Conservation (phyloP, 2,113 vertebrate genomes). For the Rostratula benghalensis region DNA sequence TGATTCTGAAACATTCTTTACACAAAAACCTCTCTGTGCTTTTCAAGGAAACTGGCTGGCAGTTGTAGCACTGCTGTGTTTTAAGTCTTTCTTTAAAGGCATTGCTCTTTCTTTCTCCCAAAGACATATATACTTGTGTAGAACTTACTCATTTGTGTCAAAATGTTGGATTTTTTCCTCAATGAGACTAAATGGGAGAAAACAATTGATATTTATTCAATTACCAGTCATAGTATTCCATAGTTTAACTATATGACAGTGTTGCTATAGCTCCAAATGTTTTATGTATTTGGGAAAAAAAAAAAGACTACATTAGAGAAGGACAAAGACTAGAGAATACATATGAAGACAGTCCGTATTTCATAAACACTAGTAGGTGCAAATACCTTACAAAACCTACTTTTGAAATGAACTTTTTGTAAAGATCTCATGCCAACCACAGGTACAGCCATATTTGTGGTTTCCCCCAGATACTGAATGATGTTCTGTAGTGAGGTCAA, state of each 20-base stretch:
- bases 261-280: background rate
- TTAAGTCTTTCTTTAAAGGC: background rate
- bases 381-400: background rate
- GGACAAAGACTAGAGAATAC: background rate
- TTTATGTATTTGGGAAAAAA: background rate
- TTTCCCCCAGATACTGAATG: constrained; percentile 54
- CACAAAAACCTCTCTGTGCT: background rate
- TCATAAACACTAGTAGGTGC: background rate
- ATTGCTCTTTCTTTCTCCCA: background rate
- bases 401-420: constrained; percentile 66
- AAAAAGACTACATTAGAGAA: background rate
- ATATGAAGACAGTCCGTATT: background rate
- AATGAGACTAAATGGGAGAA: background rate
- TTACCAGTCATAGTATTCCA: background rate
- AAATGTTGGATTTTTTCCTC: background rate
- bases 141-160: background rate
- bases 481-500: constrained; percentile 62
- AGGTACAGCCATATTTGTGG: constrained; percentile 42
- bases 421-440: constrained; percentile 39
- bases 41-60: background rate
- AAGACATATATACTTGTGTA: background rate
- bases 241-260: background rate
- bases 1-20: background rate
- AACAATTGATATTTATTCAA: background rate
- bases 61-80: background rate